Evolutionary conservation across 2,888 invertebrate genomes (phyloP), one percentile per base, ranked within the genome.

Genomic region (Oligia strigilis): DNA sequence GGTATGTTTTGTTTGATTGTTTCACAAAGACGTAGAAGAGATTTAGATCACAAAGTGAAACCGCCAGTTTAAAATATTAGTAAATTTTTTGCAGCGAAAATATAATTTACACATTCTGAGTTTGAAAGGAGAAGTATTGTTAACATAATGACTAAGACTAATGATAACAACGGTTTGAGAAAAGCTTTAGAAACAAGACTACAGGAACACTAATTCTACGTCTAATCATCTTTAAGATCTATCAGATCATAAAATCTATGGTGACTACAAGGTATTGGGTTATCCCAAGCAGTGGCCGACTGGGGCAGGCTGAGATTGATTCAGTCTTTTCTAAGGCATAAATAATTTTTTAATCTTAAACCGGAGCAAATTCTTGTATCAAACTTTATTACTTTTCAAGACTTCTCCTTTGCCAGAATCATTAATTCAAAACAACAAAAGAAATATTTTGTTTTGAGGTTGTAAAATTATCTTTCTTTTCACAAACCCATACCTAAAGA

Each of bases 371-470:
- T 64, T 69, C 9, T 62, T 40, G 1, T 46, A n/a, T 1, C 19
- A 49, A 52, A 17, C n/a, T 36, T 76, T n/a, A 65, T 69, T 49
- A 40, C 40, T 43, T 70, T 49, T 70, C n/a, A 40, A 62, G 2
- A 65, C 17, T 49, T 36, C 5, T 19, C 6, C 4, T 78, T 72
- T 49, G 13, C 13, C 19, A 69, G 9, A 71, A 72, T 76, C 52
- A 64, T 71, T 19, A 0, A 55, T 40, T 52, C 2, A 9, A 52
- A 58, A 43, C 4, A 43, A 75, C 81, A 84, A 84, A 82, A 79
- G 23, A 71, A 81, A 77, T 86, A 75, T 81, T 67, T 72, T 75
- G 2, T 76, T 77, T 76, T 81, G 74, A 72, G 36, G 8, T 72
- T 62, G 40, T 23, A 67, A 78, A 77, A 77, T 81, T 62, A 80